Conservation (phyloP, 2,113 vertebrate species). For the Dasypus novemcinctus region DNA sequence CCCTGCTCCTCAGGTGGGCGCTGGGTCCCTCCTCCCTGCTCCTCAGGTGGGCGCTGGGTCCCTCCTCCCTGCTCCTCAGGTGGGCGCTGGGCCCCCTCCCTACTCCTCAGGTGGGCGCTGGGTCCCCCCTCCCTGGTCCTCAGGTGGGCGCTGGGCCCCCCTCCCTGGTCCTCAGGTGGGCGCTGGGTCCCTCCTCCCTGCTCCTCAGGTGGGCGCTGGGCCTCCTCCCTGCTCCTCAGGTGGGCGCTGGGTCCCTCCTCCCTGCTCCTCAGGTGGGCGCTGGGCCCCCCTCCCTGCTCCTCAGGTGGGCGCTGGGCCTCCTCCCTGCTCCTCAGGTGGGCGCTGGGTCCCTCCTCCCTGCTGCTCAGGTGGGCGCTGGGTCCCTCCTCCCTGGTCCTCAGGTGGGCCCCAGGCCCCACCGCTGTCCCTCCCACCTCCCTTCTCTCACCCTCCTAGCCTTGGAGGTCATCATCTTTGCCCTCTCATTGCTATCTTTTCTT, state of each 20-base stretch:
- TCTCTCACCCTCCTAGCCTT: background rate
- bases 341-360: background rate
- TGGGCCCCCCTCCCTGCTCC: no score
- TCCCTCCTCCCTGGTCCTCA: no score
- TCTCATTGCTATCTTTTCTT: background rate
- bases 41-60: background rate
- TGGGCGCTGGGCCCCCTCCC: no score
- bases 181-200: no score
- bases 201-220: background rate
- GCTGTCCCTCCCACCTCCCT: fast-evolving
- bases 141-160: background rate
- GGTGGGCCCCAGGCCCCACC: background rate
- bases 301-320: background rate
- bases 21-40: fast-evolving
- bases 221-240: background rate
- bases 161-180: no score
- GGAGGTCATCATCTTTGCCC: fast-evolving
- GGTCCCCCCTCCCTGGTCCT: background rate
- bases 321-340: background rate
- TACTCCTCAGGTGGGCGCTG: background rate
- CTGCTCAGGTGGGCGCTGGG: no score
- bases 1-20: background rate
- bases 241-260: background rate
- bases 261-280: no score
- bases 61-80: background rate